Evolutionary conservation across 2,113 vertebrate species (phyloP), one percentile per base, ranked within the genome.

Genomic region (Notothenia rossii): DNA sequence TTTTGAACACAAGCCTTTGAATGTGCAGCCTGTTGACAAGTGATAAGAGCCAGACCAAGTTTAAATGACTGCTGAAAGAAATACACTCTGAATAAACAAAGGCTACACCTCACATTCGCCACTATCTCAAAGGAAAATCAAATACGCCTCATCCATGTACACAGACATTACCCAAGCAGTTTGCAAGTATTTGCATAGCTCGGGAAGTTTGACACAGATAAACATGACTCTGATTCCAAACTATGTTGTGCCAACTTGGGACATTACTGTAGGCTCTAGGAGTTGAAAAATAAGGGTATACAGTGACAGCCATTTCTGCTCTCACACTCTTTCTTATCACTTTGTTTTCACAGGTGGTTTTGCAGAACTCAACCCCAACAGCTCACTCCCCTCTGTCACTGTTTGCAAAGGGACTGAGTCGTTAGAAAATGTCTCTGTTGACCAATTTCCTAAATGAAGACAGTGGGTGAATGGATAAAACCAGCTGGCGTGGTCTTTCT

Each of bases 271-370:
- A 59, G 29, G 29, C 15, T 56, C 20, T 18, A 20, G 69, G 5
- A 67, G 48, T 45, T n/a, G 9, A 11, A 36, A 12, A 74, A 40
- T 45, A 18, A 33, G 36, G 2, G 17, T 9, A 18, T 6, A 17
- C 18, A 22, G 20, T 64, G 50, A 29, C 50, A 56, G 58, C 15
- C 29, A 75, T 64, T 62, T 54, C 12, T 81, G 49, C 43, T 36
- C 70, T 45, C 54, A 77, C 76, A 67, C 60, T 40, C 15, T 48
- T n/a, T 66, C 68, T 56, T 72, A 51, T 76, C 64, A 66, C 60
- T 75, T 82, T 92, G 86, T 93, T 89, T 93, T 92, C 72, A 90
- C 91, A 93, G 86, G 85, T 92, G 86, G 20, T 83, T 79, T 79
- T 66, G 81, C 62, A 75, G 51, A 63, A 25, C 22, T 45, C 82